Base-by-base conservation (phyloP, 2,888 invertebrate genomes). In the Drosophila seclusa region DNA sequence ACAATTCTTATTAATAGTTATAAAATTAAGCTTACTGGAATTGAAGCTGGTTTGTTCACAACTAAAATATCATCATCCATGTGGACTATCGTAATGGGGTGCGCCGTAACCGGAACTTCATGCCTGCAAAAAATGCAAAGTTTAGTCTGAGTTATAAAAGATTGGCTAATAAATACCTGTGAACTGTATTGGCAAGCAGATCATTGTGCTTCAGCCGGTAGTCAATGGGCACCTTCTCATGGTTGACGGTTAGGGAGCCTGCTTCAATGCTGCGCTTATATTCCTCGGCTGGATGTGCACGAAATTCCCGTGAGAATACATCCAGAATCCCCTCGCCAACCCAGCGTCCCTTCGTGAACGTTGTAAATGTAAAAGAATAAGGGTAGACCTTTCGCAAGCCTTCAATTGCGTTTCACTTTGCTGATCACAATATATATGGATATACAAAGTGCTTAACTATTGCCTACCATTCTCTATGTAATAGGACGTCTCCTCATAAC, bases 11-110 rank as follows among this genome's bases (percentile, higher is more conserved):
- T 21, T 13, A 27, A 34, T 7, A 0, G 11, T 21, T 31, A 3
- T 27, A 10, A 21, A 1, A 1, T 34, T 34, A 8, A 34, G 36
- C 97, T 97, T 97, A 98, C 98, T 94, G 99, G 99, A 95, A 99
- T 98, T 94, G 99, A 99, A 94, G 98, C 97, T 93, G 99, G 99
- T 96, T 99, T 99, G 96, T 99, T 98, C 94, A 99, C 97, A 94
- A 99, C 99, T 94, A 99, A 96, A 95, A 99, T 95, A 95, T 99
- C 98, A 94, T 98, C 97, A 95, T 97, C 98, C 95, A 98, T 97
- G 95, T 97, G 97, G 93, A 99, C 96, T 94, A 99, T 97, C 94
- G 97, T 96, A 95, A 99, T 97, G 94, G 97, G 96, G 95, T 97
- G 96, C 94, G 97, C 97, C 94, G 98, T 96, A 94, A 99, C 98